Conservation (phyloP, 2,113 vertebrate genomes). For the Rhinolophus sinicus region DNA sequence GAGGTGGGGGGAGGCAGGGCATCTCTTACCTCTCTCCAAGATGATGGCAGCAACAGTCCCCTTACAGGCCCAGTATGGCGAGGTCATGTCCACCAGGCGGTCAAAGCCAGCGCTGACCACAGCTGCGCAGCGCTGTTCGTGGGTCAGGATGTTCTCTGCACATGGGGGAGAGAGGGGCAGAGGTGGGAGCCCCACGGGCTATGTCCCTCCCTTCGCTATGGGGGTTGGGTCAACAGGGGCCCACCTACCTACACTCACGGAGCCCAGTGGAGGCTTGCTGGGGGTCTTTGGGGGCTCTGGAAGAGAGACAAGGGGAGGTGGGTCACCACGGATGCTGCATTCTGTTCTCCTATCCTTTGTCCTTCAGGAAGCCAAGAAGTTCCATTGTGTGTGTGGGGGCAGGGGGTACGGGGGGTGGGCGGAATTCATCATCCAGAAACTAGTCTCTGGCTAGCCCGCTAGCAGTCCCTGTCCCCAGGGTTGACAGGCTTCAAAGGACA, state of each 20-base stretch:
- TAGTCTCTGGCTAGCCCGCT: not conserved
- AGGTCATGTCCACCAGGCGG: slow-evolving; percentile 83
- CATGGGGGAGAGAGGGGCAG: not conserved
- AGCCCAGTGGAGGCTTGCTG: not conserved
- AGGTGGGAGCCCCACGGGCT: not conserved
- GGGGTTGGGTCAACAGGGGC: not conserved
- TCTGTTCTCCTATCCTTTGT: not conserved
- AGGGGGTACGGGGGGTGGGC: no score
- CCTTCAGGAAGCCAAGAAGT: not conserved
- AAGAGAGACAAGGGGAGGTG: not conserved
- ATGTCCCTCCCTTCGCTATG: not conserved
- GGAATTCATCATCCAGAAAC: not conserved
- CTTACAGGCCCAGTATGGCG: slow-evolving; percentile 83
- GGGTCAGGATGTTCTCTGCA: slow-evolving; percentile 80
- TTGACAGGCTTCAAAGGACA: not conserved
- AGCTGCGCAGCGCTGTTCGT: slow-evolving; percentile 87
- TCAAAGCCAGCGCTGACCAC: slow-evolving; percentile 87
- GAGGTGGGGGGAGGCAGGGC: not conserved
- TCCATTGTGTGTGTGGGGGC: not conserved
- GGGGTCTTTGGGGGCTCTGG: slow-evolving; percentile 17
- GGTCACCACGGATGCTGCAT: not conserved
- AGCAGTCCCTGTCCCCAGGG: not conserved
- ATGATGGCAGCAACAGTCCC: slow-evolving; percentile 90
- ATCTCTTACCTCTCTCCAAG: slow-evolving; percentile 87
- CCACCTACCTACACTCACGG: slow-evolving; percentile 46